phyloP scores from a whole-genome alignment of 53 echinoderm and acorn worm genomes.

The Antedon mediterranea region DNA sequence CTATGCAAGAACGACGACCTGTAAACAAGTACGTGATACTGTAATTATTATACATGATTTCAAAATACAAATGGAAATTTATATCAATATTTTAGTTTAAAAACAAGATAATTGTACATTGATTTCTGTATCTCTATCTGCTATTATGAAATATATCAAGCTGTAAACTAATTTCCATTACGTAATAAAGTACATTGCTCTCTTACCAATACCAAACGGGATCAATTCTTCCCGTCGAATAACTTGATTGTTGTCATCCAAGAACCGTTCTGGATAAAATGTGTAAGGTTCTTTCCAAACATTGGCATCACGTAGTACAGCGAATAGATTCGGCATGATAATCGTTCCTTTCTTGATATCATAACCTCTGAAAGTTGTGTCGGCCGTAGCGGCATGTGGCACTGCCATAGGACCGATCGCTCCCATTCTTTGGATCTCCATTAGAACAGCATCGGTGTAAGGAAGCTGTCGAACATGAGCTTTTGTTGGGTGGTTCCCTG shows the following conservation, averaged over 20 bases:
- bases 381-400: constrained; percentile 22
- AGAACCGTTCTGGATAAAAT: constrained; percentile 41
- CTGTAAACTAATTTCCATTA: too few relatives aligned
- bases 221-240: constrained; percentile 31
- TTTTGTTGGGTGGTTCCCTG: constrained; percentile 17
- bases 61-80: too few relatives aligned
- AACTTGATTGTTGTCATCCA: constrained; percentile 23
- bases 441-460: constrained; percentile 35
- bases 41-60: too few relatives aligned
- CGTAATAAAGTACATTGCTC: too few relatives aligned
- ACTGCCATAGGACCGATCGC: constrained; percentile 31
- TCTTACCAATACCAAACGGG: constrained; percentile 43
- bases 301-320: constrained; percentile 32
- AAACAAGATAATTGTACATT: too few relatives aligned
- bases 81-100: too few relatives aligned
- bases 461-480: constrained; percentile 26
- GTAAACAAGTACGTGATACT: too few relatives aligned
- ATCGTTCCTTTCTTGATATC: constrained; percentile 34
- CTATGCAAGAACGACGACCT: background rate
- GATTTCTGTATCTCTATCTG: too few relatives aligned
- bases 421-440: constrained; percentile 36
- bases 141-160: too few relatives aligned
- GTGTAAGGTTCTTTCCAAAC: constrained; percentile 36
- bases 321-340: constrained; percentile 36
- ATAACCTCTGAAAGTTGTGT: constrained; percentile 22